A percentile compares a stretch with the other conserved stretches of the same genome.
Evolutionary conservation across 2,888 invertebrate genomes (phyloP).

Genomic region (Apamea crenata): DNA sequence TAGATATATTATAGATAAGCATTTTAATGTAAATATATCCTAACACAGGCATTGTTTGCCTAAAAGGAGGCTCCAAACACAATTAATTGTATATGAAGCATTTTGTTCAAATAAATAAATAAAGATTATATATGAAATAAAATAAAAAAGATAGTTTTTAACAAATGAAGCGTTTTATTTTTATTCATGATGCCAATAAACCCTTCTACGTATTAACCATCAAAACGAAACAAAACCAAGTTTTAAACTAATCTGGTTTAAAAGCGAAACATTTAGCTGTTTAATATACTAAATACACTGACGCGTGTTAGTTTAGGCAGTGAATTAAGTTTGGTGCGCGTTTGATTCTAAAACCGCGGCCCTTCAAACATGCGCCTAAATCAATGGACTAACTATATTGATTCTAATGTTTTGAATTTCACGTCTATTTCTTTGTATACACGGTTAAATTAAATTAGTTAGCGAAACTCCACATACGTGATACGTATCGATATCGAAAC

Average conservation of each 20-base stretch:
- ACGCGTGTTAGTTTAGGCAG: slow-evolving; percentile 42
- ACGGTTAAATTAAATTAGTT: not conserved
- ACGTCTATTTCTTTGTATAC: not conserved
- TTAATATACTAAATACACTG: slow-evolving; percentile 57
- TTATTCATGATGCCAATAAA: not conserved
- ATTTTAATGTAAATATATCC: too few species aligned
- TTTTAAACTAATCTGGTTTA: slow-evolving; percentile 45
- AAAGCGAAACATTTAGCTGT: slow-evolving; percentile 39
- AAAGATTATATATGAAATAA: too few species aligned
- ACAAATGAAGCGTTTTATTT: not conserved
- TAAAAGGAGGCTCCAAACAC: too few species aligned
- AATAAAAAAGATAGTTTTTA: not conserved
- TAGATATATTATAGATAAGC: too few species aligned
- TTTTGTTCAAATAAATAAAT: too few species aligned
- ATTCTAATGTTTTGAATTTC: slow-evolving; percentile 35
- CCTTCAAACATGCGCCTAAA: slow-evolving; percentile 49
- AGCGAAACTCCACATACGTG: not conserved
- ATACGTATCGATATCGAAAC: not conserved
- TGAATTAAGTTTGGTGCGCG: slow-evolving; percentile 32
- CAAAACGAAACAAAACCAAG: slow-evolving; percentile 18
- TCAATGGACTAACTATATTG: slow-evolving; percentile 35
- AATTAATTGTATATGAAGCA: too few species aligned
- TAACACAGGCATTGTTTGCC: too few species aligned
- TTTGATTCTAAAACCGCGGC: slow-evolving; percentile 53
- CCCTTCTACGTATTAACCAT: not conserved